Evolutionary conservation across 2,113 vertebrate genomes (phyloP).

Genomic region (Symphodus melops): DNA sequence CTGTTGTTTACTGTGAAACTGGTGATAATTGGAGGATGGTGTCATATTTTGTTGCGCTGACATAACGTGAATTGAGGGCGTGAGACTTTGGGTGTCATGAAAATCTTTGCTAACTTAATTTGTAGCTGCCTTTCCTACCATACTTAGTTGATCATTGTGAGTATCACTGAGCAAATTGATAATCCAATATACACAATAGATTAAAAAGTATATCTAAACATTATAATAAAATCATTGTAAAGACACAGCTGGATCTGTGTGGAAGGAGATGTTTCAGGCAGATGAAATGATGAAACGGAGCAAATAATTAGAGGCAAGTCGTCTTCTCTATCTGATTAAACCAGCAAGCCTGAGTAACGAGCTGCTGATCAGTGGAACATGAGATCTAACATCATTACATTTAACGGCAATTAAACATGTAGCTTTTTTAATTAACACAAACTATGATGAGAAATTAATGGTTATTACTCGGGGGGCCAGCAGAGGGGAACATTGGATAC

Average conservation of each 20-base stretch:
- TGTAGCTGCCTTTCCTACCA: too few relatives aligned
- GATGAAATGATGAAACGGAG: slow-evolving; percentile 78
- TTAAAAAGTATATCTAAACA: slow-evolving; percentile 26
- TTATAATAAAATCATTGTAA: not conserved
- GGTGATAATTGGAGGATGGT: not conserved
- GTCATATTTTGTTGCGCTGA: not conserved
- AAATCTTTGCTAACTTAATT: not conserved
- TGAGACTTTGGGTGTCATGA: not conserved
- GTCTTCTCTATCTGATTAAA: slow-evolving; percentile 80
- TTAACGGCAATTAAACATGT: slow-evolving; percentile 83
- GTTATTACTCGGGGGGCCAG: slow-evolving; percentile 74
- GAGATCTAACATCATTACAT: slow-evolving; percentile 84
- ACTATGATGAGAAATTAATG: slow-evolving; percentile 83
- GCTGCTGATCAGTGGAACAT: slow-evolving; percentile 79
- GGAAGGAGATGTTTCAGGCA: slow-evolving; percentile 55
- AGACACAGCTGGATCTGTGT: slow-evolving; percentile 30
- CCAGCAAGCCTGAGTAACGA: slow-evolving; percentile 76
- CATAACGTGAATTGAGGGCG: not conserved
- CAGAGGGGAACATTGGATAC: slow-evolving; percentile 50
- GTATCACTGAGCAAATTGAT: not conserved
- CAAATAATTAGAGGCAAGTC: slow-evolving; percentile 80
- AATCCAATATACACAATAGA: not conserved
- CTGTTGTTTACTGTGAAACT: not conserved
- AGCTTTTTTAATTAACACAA: slow-evolving; percentile 85
- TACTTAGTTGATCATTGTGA: not conserved